phyloP scores from a whole-genome alignment of 2,888 invertebrate genomes.

The Taphrorychus bicolor region DNA sequence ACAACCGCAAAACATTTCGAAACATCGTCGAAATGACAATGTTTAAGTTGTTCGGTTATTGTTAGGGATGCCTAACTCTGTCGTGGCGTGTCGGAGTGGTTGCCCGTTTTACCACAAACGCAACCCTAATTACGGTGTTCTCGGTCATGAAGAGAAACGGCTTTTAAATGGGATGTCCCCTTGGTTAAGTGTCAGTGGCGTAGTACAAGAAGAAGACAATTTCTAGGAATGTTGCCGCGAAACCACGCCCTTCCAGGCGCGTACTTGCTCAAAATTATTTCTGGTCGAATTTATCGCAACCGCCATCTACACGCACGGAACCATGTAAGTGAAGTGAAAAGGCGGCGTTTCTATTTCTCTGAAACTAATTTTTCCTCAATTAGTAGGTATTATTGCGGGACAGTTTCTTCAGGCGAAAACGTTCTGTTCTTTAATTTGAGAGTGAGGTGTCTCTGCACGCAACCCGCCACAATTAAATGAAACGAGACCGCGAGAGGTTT shows the following conservation, averaged over 20 bases:
- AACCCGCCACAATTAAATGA: conserved; percentile 14
- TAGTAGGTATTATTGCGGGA: too few relatives aligned
- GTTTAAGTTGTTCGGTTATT: conserved; percentile 50
- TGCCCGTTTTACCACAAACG: conserved; percentile 46
- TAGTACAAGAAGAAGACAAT: not conserved
- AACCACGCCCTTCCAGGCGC: conserved; percentile 1
- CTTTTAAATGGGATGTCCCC: conserved; percentile 18
- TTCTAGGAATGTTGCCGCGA: not conserved
- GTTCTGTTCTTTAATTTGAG: conserved; percentile 8
- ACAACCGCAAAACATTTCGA: conserved; percentile 44
- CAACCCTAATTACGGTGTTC: conserved; percentile 50
- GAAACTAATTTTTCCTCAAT: conserved; percentile 29
- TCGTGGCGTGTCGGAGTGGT: conserved; percentile 43
- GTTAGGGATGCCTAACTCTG: conserved; percentile 47
- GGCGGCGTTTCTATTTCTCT: conserved; percentile 29
- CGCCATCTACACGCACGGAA: conserved; percentile 29
- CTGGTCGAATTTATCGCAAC: conserved; percentile 16
- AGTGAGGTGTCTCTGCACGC: conserved; percentile 25
- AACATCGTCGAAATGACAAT: conserved; percentile 49
- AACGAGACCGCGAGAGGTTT: not conserved
- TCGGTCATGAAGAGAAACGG: conserved; percentile 39
- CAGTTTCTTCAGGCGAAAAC: conserved; percentile 20
- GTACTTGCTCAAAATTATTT: conserved; percentile 2
- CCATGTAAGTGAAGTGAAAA: conserved; percentile 30
- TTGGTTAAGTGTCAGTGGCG: not conserved